phyloP scores from a whole-genome alignment of 1,140 invertebrate species.

The Adoxophyes honmai region DNA sequence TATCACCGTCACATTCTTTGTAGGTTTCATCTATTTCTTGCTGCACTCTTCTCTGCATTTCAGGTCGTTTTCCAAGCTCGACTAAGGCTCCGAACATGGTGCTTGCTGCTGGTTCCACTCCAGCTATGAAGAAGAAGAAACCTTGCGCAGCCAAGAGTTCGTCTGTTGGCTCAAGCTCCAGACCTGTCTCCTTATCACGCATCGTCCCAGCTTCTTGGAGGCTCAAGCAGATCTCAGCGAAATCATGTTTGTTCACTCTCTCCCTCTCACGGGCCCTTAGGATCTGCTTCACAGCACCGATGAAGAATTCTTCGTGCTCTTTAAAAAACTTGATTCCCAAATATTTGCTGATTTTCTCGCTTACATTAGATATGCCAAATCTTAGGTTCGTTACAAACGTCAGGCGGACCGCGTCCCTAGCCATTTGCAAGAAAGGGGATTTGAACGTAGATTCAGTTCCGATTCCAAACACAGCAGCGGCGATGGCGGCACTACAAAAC shows the following conservation, averaged over 20 bases:
- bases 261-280: conserved; percentile 29
- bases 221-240: conserved; percentile 38
- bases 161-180: conserved; percentile 35
- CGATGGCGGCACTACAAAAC: conserved; percentile 34
- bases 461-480: conserved; percentile 39
- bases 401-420: not conserved
- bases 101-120: conserved; percentile 80
- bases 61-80: conserved; percentile 74
- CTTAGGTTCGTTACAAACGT: conserved; percentile 17
- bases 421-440: conserved; percentile 33
- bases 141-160: conserved; percentile 56
- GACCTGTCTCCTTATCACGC: conserved; percentile 32
- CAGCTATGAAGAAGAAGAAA: conserved; percentile 75
- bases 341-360: conserved; percentile 18
- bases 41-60: conserved; percentile 75
- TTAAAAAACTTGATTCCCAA: conserved; percentile 32
- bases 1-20: conserved; percentile 41
- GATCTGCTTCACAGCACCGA: conserved; percentile 38
- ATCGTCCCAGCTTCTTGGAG: conserved; percentile 32
- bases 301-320: conserved; percentile 36
- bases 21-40: conserved; percentile 77
- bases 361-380: conserved; percentile 25
- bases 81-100: conserved; percentile 65
- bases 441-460: conserved; percentile 30
- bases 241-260: conserved; percentile 35